Percentiles rank a stretch among this genome's conserved stretches.
Evolutionary conservation across 1,140 invertebrate species (phyloP).

Genomic region (Platorchestia sp.): DNA sequence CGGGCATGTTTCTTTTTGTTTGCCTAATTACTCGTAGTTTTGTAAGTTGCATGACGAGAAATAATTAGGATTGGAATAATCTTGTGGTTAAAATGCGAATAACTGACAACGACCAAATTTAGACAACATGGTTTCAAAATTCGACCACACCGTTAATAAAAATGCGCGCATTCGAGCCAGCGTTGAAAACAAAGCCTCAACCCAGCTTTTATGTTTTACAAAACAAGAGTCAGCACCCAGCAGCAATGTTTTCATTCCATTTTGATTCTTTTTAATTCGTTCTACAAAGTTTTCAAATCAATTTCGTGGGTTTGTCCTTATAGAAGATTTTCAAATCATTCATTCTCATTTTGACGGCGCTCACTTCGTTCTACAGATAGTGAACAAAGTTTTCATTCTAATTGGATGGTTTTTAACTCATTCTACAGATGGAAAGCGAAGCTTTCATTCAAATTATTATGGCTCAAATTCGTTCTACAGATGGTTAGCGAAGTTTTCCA

Average conservation of each 20-base stretch:
- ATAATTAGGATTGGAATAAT: background rate
- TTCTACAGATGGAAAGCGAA: background rate
- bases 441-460: too few species aligned
- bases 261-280: too few species aligned
- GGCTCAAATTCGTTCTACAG: background rate
- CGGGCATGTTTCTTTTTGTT: background rate
- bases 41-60: background rate
- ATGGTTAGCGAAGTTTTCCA: background rate
- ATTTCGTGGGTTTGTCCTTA: too few species aligned
- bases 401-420: background rate
- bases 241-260: too few species aligned
- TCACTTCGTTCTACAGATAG: background rate
- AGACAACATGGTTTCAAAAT: background rate
- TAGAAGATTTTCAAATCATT: too few species aligned
- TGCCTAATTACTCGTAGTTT: background rate
- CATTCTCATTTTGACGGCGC: too few species aligned
- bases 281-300: too few species aligned
- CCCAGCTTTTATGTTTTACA: too few species aligned
- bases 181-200: background rate
- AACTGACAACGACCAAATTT: background rate
- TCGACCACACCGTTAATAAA: background rate
- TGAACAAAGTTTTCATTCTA: background rate
- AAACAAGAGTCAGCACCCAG: too few species aligned
- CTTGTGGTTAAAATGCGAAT: background rate
- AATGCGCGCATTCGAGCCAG: background rate